These are phyloP conservation scores for Merodon equestris DNA, from an alignment of 2,888 invertebrate genomes.

Conservation along the genomic window DNA sequence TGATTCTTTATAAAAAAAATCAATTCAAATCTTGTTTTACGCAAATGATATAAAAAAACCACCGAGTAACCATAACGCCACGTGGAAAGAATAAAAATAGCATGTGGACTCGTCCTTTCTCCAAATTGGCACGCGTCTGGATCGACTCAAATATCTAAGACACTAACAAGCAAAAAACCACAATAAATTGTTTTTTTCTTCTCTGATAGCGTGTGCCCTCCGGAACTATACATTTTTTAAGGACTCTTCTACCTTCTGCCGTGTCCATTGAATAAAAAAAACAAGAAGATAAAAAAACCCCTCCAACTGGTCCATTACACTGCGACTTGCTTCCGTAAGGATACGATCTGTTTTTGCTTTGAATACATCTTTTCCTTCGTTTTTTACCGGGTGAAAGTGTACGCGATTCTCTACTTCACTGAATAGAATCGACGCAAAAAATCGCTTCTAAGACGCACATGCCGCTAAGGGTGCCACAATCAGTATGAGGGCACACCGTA, in stretches of 20 bases:
- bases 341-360: slow-evolving; percentile 19
- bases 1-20: slow-evolving; percentile 14
- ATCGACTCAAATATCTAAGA: slow-evolving; percentile 57
- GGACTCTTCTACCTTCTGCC: slow-evolving; percentile 45
- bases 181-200: slow-evolving; percentile 33
- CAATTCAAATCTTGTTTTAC: slow-evolving; percentile 35
- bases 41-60: slow-evolving; percentile 41
- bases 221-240: slow-evolving; percentile 20
- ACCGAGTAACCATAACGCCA: slow-evolving; percentile 38
- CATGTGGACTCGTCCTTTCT: slow-evolving; percentile 54
- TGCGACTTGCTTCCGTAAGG: slow-evolving; percentile 56
- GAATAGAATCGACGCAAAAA: slow-evolving; percentile 2
- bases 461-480: slow-evolving; percentile 58
- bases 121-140: slow-evolving; percentile 55
- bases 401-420: slow-evolving; percentile 58
- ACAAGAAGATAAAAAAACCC: slow-evolving; percentile 4
- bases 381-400: slow-evolving; percentile 45
- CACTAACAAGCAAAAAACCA: slow-evolving; percentile 21
- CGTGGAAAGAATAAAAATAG: slow-evolving; percentile 8
- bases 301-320: slow-evolving; percentile 59
- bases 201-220: slow-evolving; percentile 37
- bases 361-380: slow-evolving; percentile 2
- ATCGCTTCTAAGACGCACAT: slow-evolving; percentile 45
- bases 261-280: slow-evolving; percentile 36
- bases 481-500: slow-evolving; percentile 36